phyloP scores from a whole-genome alignment of 2,113 vertebrate species.

The Copsychus sechellarum region DNA sequence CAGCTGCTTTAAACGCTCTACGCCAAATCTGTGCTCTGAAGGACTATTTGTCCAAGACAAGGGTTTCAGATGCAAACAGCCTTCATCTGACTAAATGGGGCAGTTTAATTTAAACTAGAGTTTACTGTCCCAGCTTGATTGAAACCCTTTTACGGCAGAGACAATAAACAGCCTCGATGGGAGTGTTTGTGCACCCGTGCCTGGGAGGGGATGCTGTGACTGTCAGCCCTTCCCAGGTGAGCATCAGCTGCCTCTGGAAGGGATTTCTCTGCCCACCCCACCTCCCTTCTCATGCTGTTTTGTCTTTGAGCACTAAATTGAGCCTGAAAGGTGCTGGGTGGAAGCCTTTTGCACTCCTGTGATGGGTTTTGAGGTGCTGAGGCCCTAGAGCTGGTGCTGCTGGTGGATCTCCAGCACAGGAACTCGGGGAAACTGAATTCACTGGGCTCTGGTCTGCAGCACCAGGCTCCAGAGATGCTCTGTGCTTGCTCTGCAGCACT shows the following conservation, averaged over 20 bases:
- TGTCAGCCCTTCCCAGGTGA: neutral
- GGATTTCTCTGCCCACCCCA: neutral
- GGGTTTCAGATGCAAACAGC: constrained; percentile 37
- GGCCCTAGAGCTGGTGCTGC: neutral
- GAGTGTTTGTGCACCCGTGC: accelerated
- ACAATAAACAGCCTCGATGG: neutral
- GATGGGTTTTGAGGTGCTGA: neutral
- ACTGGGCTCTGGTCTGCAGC: neutral
- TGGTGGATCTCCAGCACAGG: neutral
- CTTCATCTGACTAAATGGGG: constrained; percentile 34
- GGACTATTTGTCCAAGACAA: constrained; percentile 18
- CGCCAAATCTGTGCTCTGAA: constrained; percentile 52
- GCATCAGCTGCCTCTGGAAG: neutral
- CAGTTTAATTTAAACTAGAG: constrained; percentile 46
- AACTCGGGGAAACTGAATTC: neutral
- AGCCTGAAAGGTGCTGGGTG: neutral
- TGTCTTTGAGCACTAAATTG: neutral
- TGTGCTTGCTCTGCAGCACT: neutral
- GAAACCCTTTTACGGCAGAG: constrained; percentile 38
- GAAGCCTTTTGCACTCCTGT: neutral
- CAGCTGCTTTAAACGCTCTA: constrained; percentile 50
- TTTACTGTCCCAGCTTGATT: constrained; percentile 47
- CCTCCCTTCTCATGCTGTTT: neutral
- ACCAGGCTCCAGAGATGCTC: neutral
- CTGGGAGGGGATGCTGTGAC: neutral